Evolutionary conservation across 2,888 invertebrate species (phyloP), one percentile per base, ranked within the genome.

Genomic region (Ectemnius lituratus): DNA sequence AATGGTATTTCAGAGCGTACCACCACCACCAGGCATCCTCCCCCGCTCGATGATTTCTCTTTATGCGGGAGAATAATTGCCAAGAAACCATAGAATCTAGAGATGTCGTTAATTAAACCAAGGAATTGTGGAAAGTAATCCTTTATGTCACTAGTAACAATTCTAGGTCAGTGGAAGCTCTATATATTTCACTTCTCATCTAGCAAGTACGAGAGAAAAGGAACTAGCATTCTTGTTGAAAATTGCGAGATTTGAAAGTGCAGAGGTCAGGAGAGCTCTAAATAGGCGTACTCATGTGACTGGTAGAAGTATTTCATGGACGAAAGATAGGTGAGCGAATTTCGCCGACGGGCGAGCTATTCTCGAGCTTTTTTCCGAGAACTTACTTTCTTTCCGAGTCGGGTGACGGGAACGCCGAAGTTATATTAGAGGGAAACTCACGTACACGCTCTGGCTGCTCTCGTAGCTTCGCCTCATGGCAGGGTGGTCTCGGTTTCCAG

Each of bases 371-470:
- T 52, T 37, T 60, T 37, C n/a, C 37, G 45, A n/a, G 14, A 16
- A 67, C 52, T 63, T 47, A 11, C 58, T 14, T 62, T 60, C 28
- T 23, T 45, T 14, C 16, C 37, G 37, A 8, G 8, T 37, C 8
- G 16, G 46, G 20, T 45, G n/a, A n/a, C 11, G 13, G 16, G 20
- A 45, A 59, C 49, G 37, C 37, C 37, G 13, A 64, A 69, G 69
- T 73, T 61, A 18, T 56, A 23, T 45, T 18, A 16, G 52, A n/a
- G n/a, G 60, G 57, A 28, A 69, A 47, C 18, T 45, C 28, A 61
- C n/a, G 18, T 27, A 45, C 23, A 28, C 72, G 56, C 63, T 72
- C 72, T n/a, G n/a, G 56, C 63, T 72, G 67, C 67, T 57, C 63
- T 16, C 47, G 28, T 3, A 16, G 14, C n/a, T 16, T 28, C 52